phyloP scores from a whole-genome alignment of 2,797 vertebrate genomes.

The Vipera ursinii region DNA sequence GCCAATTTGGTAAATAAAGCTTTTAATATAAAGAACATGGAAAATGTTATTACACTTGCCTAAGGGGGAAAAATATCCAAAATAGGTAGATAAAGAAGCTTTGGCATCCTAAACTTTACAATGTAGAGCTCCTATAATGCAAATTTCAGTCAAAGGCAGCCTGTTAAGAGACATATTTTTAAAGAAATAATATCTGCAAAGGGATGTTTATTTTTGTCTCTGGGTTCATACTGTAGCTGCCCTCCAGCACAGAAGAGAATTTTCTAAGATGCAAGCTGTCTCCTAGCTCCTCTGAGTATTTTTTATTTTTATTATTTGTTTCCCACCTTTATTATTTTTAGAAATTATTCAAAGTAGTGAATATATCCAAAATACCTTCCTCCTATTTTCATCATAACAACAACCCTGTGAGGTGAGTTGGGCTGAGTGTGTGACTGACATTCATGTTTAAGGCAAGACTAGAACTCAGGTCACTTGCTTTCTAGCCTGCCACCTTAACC shows the following conservation, averaged over 20 bases:
- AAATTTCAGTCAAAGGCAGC: constrained; percentile 21
- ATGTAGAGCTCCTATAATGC: constrained; percentile 42
- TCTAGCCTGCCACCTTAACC: neutral
- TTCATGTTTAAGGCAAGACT: neutral
- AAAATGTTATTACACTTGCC: constrained; percentile 62
- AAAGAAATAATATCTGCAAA: constrained; percentile 14
- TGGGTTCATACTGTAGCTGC: neutral
- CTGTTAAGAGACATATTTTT: constrained; percentile 23
- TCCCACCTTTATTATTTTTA: neutral
- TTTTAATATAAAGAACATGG: constrained; percentile 66
- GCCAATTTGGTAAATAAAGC: constrained; percentile 73
- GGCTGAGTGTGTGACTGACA: neutral
- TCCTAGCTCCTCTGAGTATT: neutral
- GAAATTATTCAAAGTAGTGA: neutral
- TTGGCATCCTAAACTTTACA: constrained; percentile 40
- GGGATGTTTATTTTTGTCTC: neutral
- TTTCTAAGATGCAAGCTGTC: neutral
- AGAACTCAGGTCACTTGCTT: neutral
- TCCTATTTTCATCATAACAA: neutral
- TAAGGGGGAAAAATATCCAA: constrained; percentile 63
- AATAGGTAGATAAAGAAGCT: constrained; percentile 45
- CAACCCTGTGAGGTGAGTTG: neutral
- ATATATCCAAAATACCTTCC: neutral
- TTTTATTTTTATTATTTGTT: neutral
- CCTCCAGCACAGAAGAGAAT: neutral